Conservation (phyloP, 2,113 vertebrate species). For the Connochaetes taurinus region DNA sequence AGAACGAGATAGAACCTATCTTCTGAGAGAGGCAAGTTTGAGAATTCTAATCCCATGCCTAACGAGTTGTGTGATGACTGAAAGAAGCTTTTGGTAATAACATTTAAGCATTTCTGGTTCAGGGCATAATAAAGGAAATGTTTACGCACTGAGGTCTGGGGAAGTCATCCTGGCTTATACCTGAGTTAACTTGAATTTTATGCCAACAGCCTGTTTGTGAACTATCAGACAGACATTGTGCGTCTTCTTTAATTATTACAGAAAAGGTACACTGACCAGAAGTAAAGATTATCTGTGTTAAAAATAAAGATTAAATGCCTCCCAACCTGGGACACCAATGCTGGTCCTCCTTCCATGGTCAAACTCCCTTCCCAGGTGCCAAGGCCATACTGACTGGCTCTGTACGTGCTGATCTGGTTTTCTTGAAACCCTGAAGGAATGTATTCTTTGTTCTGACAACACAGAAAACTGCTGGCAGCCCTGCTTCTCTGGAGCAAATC, state of each 20-base stretch:
- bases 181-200: not conserved
- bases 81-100: constrained; percentile 91
- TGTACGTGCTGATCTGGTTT: not conserved
- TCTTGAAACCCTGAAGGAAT: not conserved
- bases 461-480: not conserved
- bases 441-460: not conserved
- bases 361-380: not conserved
- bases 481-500: not conserved
- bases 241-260: not conserved
- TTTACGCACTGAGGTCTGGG: not conserved
- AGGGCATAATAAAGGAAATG: constrained; percentile 43
- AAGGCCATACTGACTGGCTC: not conserved
- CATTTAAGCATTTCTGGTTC: constrained; percentile 85
- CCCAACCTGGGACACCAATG: not conserved
- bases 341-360: not conserved
- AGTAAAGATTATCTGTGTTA: not conserved
- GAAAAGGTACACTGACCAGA: not conserved
- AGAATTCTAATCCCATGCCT: constrained; percentile 81
- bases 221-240: not conserved
- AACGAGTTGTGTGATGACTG: constrained; percentile 88
- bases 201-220: not conserved
- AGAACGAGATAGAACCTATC: constrained; percentile 88
- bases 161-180: not conserved
- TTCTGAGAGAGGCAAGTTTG: constrained; percentile 84
- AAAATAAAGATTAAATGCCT: not conserved